Percentiles rank a stretch among this genome's conserved stretches.
Conservation (phyloP, 2,113 vertebrate species). For the Lethenteron reissneri region DNA sequence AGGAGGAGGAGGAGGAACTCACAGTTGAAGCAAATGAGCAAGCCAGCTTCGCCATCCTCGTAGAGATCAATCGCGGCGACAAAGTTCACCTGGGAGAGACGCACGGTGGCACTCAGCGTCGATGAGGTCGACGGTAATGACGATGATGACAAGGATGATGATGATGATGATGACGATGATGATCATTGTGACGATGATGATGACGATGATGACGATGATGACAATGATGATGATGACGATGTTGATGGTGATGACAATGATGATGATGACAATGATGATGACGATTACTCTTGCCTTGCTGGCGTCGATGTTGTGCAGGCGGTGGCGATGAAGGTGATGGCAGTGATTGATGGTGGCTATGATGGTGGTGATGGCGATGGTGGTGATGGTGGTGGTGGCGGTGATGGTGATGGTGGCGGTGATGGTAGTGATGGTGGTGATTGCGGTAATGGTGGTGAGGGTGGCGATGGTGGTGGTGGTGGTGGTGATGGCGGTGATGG, state of each 20-base stretch:
- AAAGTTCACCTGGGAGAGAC: slow-evolving; percentile 64
- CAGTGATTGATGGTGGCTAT: too few relatives aligned
- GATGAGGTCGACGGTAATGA: background rate
- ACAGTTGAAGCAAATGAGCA: slow-evolving; percentile 93
- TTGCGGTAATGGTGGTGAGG: background rate
- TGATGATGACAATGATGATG: too few relatives aligned
- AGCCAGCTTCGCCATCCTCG: slow-evolving; percentile 92
- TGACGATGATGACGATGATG: background rate
- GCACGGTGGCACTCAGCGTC: background rate
- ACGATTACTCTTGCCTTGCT: too few relatives aligned
- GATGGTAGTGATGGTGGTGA: background rate
- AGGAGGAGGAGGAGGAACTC: slow-evolving; percentile 24
- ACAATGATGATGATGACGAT: background rate
- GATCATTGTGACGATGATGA: background rate
- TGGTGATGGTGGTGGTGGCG: background rate
- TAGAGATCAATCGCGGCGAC: slow-evolving; percentile 93
- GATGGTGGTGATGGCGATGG: background rate
- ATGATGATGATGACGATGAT: background rate
- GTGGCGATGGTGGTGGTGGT: background rate
- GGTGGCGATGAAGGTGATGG: too few relatives aligned
- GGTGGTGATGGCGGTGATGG: background rate
- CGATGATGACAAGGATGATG: background rate
- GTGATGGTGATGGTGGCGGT: background rate
- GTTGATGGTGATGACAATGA: background rate
- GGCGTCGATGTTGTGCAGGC: too few relatives aligned